Conservation (phyloP, 2,113 vertebrate species). For the Ictidomys tridecemlineatus region DNA sequence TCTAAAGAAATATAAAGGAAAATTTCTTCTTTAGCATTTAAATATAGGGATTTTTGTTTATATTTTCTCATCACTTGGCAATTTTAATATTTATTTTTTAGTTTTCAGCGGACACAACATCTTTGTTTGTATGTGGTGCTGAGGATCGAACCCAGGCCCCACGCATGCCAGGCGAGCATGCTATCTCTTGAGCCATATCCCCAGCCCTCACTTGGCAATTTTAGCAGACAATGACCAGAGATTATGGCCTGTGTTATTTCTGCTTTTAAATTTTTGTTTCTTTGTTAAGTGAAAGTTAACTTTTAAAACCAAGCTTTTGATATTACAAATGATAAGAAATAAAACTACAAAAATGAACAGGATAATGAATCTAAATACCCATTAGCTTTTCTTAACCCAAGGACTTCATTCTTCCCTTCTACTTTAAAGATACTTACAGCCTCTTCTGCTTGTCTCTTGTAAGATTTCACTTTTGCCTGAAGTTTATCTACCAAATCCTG, state of each 20-base stretch:
- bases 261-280: slow-evolving; percentile 38
- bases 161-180: no score
- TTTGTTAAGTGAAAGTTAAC: slow-evolving; percentile 13
- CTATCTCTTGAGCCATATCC: no score
- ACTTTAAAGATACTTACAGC: slow-evolving; percentile 86
- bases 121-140: no score
- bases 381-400: slow-evolving; percentile 44
- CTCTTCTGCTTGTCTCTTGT: slow-evolving; percentile 90
- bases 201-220: neutral
- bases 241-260: slow-evolving; percentile 21
- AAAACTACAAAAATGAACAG: neutral
- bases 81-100: neutral
- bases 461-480: slow-evolving; percentile 90
- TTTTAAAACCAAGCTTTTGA: slow-evolving; percentile 54
- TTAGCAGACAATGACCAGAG: neutral
- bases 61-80: slow-evolving; percentile 1
- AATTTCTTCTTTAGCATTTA: neutral
- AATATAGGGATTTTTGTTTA: slow-evolving; percentile 2
- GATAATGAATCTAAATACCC: neutral
- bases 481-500: slow-evolving; percentile 90
- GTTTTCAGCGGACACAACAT: no score
- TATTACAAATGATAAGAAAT: neutral
- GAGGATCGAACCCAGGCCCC: no score
- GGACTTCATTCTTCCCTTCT: neutral
- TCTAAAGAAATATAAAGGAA: slow-evolving; percentile 11